phyloP scores from a whole-genome alignment of 2,113 vertebrate species.

The Morphnarchus princeps region DNA sequence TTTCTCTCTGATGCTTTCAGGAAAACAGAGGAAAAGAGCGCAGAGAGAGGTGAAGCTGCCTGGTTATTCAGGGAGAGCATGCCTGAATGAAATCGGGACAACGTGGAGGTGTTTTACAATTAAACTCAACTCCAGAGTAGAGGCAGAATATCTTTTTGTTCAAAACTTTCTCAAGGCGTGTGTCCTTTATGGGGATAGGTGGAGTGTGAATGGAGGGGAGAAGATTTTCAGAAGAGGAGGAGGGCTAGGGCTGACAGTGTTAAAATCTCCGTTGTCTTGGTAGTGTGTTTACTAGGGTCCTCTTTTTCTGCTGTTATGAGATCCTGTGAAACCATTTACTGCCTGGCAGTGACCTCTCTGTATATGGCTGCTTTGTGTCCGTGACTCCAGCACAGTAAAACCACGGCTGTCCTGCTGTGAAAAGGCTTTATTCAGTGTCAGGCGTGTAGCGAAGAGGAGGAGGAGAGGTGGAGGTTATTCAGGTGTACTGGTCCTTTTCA shows the following conservation, averaged over 20 bases:
- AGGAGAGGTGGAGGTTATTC: background rate
- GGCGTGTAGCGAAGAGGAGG: background rate
- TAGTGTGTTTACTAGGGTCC: background rate
- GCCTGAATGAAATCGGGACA: background rate
- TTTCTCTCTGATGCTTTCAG: background rate
- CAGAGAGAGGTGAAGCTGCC: background rate
- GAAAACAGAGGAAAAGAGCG: background rate
- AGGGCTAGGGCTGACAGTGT: background rate
- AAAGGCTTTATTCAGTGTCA: background rate
- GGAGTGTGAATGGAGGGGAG: background rate
- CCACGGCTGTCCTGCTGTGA: background rate
- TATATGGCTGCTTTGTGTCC: background rate
- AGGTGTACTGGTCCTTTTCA: background rate
- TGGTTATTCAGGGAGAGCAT: background rate
- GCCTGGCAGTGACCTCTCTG: background rate
- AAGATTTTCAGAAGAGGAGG: background rate
- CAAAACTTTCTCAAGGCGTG: rapidly evolving
- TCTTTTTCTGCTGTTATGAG: background rate
- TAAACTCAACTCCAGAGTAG: background rate
- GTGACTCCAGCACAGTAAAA: background rate
- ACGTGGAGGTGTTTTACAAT: background rate
- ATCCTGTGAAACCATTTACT: background rate
- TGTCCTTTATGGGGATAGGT: background rate
- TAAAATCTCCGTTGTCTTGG: background rate
- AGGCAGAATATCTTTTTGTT: background rate